A percentile compares a stretch with the other conserved stretches of the same genome.
These are phyloP conservation scores for Zaprionus ornatus DNA, from an alignment of 1,140 invertebrate genomes.

Conservation along the genomic window DNA sequence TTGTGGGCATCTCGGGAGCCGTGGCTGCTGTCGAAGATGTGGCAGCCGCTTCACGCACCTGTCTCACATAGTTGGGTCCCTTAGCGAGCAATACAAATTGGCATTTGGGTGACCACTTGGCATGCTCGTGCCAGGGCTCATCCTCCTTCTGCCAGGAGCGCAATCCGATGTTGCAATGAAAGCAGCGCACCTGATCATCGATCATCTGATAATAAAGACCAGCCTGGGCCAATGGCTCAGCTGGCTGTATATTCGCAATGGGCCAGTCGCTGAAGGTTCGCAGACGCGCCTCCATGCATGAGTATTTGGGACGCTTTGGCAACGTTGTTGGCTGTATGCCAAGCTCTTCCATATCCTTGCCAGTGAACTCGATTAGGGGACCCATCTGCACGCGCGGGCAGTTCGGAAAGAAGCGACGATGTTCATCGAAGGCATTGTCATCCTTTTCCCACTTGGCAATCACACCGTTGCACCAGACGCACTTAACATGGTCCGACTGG, in stretches of 20 bases:
- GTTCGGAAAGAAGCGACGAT: slow-evolving; percentile 88
- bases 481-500: slow-evolving; percentile 88
- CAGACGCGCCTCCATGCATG: slow-evolving; percentile 87
- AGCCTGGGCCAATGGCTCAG: slow-evolving; percentile 88
- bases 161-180: slow-evolving; percentile 95
- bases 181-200: slow-evolving; percentile 91
- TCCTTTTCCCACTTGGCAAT: slow-evolving; percentile 89
- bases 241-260: slow-evolving; percentile 86
- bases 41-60: slow-evolving; percentile 53
- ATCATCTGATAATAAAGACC: slow-evolving; percentile 91
- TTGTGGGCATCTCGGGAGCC: slow-evolving; percentile 27
- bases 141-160: slow-evolving; percentile 93
- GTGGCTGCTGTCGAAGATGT: slow-evolving; percentile 28
- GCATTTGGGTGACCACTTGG: slow-evolving; percentile 94
- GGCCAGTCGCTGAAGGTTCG: slow-evolving; percentile 88
- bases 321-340: slow-evolving; percentile 87
- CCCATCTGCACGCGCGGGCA: slow-evolving; percentile 86
- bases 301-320: slow-evolving; percentile 86
- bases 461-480: slow-evolving; percentile 91
- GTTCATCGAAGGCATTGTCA: slow-evolving; percentile 91
- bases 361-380: slow-evolving; percentile 72
- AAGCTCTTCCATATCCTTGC: slow-evolving; percentile 85
- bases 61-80: slow-evolving; percentile 90
- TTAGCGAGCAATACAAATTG: slow-evolving; percentile 91
- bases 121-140: slow-evolving; percentile 95